Base-by-base conservation (phyloP, 2,888 invertebrate genomes). In the Agonopterix alstromeriana region DNA sequence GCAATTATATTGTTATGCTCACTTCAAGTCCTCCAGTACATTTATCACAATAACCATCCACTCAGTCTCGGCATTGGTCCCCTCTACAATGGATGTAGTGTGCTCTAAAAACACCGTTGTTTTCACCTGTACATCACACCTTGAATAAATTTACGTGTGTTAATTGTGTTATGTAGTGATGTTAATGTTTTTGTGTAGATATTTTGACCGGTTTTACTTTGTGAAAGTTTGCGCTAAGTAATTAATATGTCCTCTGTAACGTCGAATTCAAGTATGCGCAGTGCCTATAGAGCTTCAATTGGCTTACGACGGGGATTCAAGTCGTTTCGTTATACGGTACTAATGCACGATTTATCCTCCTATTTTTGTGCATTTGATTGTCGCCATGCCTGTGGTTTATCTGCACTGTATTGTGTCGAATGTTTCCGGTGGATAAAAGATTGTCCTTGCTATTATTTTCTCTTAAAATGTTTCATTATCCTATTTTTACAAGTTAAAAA, bases 1-100 rank as follows among this genome's bases (percentile, higher is more conserved):
- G 82, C 87, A 88, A 88, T 88, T 87, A 88, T 67, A 83, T 85
- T 80, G 83, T 88, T 88, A 88, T 83, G 83, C 70, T 82, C 87
- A 79, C 85, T 79, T 79, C 78, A 40, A 46, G 79, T 64, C 79
- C 79, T 73, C 74, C 67, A 62, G 69, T 73, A 81, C 83, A 77
- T 81, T 77, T 79, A 79, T 82, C 78, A 78, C 77, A 76, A 75
- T 75, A 70, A 72, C 67, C 70, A 70, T 5, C 27, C 27, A 63
- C 70, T 82, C 86, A 87, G 87, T 86, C 77, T 82, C 72, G 72
- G 68, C 73, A 77, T 77, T 74, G 80, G 74, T 73, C 71, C 65
- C 62, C 68, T 57, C 57, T 68, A 77, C 73, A 80, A 87, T 87
- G 85, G 77, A 72, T 78, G 82, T 82, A 68, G 71, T 65, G 63